A percentile compares a stretch with the other conserved stretches of the same genome.
phyloP scores from a whole-genome alignment of 2,113 vertebrate species.

The Sigmodon hispidus region DNA sequence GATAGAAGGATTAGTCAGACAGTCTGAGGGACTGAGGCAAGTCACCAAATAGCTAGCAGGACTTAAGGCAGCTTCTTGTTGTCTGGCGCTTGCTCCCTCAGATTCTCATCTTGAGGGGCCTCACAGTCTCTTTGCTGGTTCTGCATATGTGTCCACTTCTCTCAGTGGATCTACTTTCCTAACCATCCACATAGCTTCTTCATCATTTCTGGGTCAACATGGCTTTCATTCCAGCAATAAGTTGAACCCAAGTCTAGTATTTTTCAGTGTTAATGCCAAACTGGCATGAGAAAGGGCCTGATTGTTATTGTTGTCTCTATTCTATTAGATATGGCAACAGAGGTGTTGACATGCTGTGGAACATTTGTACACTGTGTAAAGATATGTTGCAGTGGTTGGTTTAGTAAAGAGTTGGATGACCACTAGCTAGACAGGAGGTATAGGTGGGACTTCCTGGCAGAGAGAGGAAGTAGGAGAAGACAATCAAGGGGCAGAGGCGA shows the following conservation, averaged over 20 bases:
- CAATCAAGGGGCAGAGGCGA: too few relatives aligned
- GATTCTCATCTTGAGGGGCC: not conserved
- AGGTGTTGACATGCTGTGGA: not conserved
- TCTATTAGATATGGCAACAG: not conserved
- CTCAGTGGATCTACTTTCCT: not conserved
- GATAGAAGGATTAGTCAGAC: constrained; percentile 23
- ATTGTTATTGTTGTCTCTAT: too few relatives aligned
- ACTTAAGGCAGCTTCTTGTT: not conserved
- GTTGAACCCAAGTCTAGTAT: not conserved
- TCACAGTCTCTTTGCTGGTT: not conserved
- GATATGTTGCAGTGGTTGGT: too few relatives aligned
- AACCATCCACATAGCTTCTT: not conserved
- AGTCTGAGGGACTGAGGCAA: constrained; percentile 18
- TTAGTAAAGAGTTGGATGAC: too few relatives aligned
- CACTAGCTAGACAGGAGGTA: too few relatives aligned
- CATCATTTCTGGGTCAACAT: not conserved
- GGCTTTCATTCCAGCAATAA: not conserved
- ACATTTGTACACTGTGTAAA: too few relatives aligned
- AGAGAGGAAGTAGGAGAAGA: too few relatives aligned
- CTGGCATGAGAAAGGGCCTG: not conserved
- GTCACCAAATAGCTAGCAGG: not conserved
- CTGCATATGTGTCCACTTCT: not conserved
- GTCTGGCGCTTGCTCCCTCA: not conserved
- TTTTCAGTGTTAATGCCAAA: not conserved
- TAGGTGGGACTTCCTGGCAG: too few relatives aligned